These are phyloP conservation scores for Leptinotarsa lineolata DNA, from an alignment of 1,140 invertebrate species.

Conservation along the genomic window DNA sequence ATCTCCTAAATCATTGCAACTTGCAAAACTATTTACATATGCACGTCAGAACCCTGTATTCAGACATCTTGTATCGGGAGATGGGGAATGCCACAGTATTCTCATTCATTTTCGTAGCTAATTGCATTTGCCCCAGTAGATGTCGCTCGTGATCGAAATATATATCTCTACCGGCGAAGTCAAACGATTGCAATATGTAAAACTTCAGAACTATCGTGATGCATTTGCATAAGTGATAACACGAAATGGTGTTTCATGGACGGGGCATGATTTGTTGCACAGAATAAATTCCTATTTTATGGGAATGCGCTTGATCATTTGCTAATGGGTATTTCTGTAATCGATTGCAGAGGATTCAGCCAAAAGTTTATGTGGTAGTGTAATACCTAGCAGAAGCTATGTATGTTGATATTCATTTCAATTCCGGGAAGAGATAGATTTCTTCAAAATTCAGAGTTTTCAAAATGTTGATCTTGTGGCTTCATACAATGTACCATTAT, in stretches of 20 bases:
- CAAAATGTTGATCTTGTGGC: too few relatives aligned
- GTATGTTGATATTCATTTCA: too few relatives aligned
- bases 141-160: conserved; percentile 19
- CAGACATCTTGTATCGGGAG: conserved; percentile 13
- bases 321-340: not conserved
- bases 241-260: not conserved
- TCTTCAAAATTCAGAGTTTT: too few relatives aligned
- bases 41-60: conserved; percentile 22
- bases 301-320: not conserved
- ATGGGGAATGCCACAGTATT: not conserved
- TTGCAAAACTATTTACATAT: conserved; percentile 19
- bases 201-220: conserved; percentile 10
- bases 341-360: not conserved
- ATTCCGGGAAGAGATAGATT: too few relatives aligned
- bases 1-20: conserved; percentile 3
- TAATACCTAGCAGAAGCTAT: too few relatives aligned
- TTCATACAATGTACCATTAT: too few relatives aligned
- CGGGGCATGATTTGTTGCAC: not conserved
- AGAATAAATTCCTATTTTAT: not conserved
- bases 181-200: conserved; percentile 23
- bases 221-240: conserved; percentile 5
- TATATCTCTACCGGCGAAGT: not conserved
- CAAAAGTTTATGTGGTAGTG: too few relatives aligned
- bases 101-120: conserved; percentile 25
- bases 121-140: conserved; percentile 12